Evolutionary conservation across 2,797 vertebrate species (phyloP).

Genomic region (Gymnothorax javanicus): DNA sequence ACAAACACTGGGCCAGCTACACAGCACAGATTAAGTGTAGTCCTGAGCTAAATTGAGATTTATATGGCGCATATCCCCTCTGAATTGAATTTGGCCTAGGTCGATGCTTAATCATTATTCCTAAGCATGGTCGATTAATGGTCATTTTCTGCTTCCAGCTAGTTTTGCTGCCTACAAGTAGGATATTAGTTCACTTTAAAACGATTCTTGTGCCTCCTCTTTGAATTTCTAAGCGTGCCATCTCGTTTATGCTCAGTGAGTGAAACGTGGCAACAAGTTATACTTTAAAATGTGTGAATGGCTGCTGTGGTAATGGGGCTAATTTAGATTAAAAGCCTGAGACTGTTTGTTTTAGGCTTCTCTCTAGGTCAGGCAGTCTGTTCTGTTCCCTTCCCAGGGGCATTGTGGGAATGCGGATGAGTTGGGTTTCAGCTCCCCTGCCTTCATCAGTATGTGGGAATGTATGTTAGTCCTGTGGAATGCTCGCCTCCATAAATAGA

Average conservation of each 20-base stretch:
- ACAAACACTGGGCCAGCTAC: background rate
- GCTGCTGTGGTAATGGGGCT: background rate
- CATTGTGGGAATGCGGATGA: slow-evolving; percentile 50
- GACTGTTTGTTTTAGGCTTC: slow-evolving; percentile 48
- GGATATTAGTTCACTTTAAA: background rate
- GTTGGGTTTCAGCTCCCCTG: slow-evolving; percentile 62
- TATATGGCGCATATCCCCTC: background rate
- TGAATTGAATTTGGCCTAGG: no score
- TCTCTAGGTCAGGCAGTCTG: slow-evolving; percentile 55
- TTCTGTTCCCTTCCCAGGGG: slow-evolving; percentile 51
- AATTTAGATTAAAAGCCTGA: background rate
- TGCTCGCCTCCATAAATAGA: slow-evolving; percentile 57
- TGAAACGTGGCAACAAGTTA: background rate
- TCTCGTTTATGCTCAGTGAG: background rate
- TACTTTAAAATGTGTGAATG: background rate
- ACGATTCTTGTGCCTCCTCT: background rate
- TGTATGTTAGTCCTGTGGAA: slow-evolving; percentile 55
- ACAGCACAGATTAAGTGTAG: background rate
- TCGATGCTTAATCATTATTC: no score
- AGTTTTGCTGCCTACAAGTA: background rate
- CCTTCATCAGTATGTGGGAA: slow-evolving; percentile 64
- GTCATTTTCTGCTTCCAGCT: background rate
- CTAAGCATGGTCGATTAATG: background rate
- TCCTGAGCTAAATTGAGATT: background rate
- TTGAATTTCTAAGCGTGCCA: background rate